phyloP scores from a whole-genome alignment of 2,888 invertebrate species.

The Epicampocera succincta region DNA sequence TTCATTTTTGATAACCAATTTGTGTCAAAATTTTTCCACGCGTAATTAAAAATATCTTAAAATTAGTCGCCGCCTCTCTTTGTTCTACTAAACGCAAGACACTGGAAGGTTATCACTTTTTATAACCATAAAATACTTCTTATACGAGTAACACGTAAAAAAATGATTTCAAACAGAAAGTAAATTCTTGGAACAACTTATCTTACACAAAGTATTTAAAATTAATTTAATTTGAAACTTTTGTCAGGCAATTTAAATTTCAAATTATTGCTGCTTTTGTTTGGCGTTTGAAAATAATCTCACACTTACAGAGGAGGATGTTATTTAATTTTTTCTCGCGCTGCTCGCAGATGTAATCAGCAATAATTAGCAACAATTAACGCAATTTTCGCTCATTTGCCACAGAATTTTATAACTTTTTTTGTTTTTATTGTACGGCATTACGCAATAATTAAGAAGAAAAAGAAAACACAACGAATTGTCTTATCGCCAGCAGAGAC shows the following conservation, averaged over 20 bases:
- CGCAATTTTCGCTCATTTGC: conserved; percentile 20
- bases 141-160: no score
- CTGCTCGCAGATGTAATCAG: conserved; percentile 13
- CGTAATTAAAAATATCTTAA: conserved; percentile 54
- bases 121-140: not conserved
- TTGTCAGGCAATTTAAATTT: not conserved
- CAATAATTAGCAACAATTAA: conserved; percentile 35
- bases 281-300: not conserved
- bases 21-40: no score
- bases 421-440: not conserved
- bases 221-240: not conserved
- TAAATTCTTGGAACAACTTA: not conserved
- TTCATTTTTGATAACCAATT: no score
- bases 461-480: no score
- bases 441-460: conserved; percentile 39
- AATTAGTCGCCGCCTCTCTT: not conserved
- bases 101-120: conserved; percentile 32
- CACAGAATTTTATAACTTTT: not conserved
- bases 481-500: no score
- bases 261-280: not conserved
- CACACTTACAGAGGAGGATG: conserved; percentile 17
- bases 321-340: not conserved
- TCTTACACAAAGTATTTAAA: not conserved
- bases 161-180: no score
- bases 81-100: not conserved